These are phyloP conservation scores for Athene cunicularia DNA, from an alignment of 2,113 vertebrate species.

Conservation along the genomic window DNA sequence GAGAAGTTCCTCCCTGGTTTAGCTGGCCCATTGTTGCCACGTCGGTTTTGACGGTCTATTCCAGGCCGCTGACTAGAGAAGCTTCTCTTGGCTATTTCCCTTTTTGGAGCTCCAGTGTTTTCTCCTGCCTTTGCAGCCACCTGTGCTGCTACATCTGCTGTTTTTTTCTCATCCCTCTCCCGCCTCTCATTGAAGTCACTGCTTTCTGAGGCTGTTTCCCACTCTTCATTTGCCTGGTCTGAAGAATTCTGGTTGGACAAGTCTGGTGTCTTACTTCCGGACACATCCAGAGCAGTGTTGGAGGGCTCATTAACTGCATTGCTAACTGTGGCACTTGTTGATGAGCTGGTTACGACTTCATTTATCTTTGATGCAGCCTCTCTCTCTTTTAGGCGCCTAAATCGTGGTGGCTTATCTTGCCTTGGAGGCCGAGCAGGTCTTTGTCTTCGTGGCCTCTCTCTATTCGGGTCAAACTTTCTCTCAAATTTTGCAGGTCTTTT, in stretches of 20 bases:
- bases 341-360: conserved; percentile 53
- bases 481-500: conserved; percentile 89
- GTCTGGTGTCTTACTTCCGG: conserved; percentile 94
- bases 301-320: conserved; percentile 70
- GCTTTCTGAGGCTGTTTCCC: conserved; percentile 98
- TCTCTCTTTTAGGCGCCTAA: conserved; percentile 91
- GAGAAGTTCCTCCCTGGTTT: conserved; percentile 90
- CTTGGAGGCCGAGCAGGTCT: conserved; percentile 92
- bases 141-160: conserved; percentile 77
- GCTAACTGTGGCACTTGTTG: conserved; percentile 49
- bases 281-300: conserved; percentile 67
- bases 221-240: conserved; percentile 98
- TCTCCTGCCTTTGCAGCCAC: conserved; percentile 77
- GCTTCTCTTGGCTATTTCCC: conserved; percentile 92
- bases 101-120: conserved; percentile 69
- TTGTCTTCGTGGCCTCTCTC: conserved; percentile 91
- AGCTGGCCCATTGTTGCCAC: conserved; percentile 85
- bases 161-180: conserved; percentile 93
- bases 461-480: conserved; percentile 85
- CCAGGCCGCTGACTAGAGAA: conserved; percentile 95
- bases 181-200: conserved; percentile 97
- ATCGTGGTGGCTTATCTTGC: conserved; percentile 96
- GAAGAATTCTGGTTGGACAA: conserved; percentile 98
- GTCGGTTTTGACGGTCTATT: conserved; percentile 90
- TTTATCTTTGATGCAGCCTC: conserved; percentile 84